A percentile compares a stretch with the other conserved stretches of the same genome.
These are phyloP conservation scores for Myodes glareolus DNA, from an alignment of 2,113 vertebrate species.

Conservation along the genomic window DNA sequence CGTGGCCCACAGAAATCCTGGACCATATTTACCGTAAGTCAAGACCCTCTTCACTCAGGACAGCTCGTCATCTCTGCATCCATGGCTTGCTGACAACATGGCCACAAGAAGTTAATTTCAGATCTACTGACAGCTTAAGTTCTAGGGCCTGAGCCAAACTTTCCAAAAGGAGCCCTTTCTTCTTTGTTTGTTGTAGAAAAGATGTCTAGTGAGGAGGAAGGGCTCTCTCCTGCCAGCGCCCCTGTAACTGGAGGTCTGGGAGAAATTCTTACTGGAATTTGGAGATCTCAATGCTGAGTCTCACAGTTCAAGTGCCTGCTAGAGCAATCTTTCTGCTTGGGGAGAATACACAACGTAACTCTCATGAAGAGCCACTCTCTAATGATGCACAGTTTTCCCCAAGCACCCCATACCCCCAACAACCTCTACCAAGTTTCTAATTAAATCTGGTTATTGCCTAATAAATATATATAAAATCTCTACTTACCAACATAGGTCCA, in stretches of 20 bases:
- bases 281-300: not conserved
- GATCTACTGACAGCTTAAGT: conserved; percentile 27
- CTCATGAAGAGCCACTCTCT: rapidly evolving
- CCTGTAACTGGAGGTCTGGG: not conserved
- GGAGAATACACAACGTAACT: not conserved
- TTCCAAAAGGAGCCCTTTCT: conserved; percentile 66
- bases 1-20: not conserved
- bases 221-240: not conserved
- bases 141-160: conserved; percentile 48
- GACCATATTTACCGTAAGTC: not conserved
- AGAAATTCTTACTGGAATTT: conserved; percentile 27
- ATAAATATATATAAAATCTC: conserved; percentile 56
- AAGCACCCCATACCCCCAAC: not conserved
- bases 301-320: not conserved
- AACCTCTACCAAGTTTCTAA: not conserved
- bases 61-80: not conserved
- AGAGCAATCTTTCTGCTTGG: not conserved
- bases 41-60: not conserved
- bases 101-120: conserved; percentile 50
- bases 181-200: conserved; percentile 24
- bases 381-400: not conserved
- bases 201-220: not conserved
- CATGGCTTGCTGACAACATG: not conserved
- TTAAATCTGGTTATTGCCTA: not conserved
- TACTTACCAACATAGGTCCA: conserved; percentile 95